phyloP scores from a whole-genome alignment of 2,888 invertebrate species.

The Scaptomyza polygonia region DNA sequence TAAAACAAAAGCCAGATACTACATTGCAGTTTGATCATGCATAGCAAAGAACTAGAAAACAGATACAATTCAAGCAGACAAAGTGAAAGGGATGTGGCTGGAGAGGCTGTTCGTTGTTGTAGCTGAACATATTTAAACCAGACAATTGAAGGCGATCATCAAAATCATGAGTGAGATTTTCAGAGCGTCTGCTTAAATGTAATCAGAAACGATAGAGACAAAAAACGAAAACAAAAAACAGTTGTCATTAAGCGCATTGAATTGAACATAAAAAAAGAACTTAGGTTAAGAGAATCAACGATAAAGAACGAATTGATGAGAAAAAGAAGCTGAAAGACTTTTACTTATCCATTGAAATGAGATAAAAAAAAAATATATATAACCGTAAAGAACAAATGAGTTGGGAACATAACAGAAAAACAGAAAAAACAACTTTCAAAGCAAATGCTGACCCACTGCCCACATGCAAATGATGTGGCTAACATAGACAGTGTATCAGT shows the following conservation, averaged over 20 bases:
- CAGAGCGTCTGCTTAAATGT: not conserved
- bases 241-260: conserved; percentile 28
- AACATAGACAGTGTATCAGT: conserved; percentile 5
- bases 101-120: conserved; percentile 1
- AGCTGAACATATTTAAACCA: conserved; percentile 15
- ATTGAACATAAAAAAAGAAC: conserved; percentile 26
- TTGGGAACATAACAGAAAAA: conserved; percentile 24
- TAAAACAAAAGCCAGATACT: too few relatives aligned
- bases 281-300: conserved; percentile 31
- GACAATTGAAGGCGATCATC: conserved; percentile 29
- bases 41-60: too few relatives aligned
- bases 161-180: conserved; percentile 34
- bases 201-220: not conserved
- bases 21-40: too few relatives aligned
- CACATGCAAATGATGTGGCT: conserved; percentile 68
- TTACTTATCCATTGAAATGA: conserved; percentile 12
- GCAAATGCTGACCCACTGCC: conserved; percentile 68
- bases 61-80: conserved; percentile 16
- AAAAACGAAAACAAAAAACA: conserved; percentile 1
- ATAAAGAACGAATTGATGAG: conserved; percentile 30
- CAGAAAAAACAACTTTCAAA: conserved; percentile 55
- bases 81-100: conserved; percentile 40
- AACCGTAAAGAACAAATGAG: conserved; percentile 35
- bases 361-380: conserved; percentile 17
- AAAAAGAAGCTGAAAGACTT: conserved; percentile 25